A percentile compares a stretch with the other conserved stretches of the same genome.
Conservation (phyloP, 2,797 vertebrate species). For the Liasis olivaceus region DNA sequence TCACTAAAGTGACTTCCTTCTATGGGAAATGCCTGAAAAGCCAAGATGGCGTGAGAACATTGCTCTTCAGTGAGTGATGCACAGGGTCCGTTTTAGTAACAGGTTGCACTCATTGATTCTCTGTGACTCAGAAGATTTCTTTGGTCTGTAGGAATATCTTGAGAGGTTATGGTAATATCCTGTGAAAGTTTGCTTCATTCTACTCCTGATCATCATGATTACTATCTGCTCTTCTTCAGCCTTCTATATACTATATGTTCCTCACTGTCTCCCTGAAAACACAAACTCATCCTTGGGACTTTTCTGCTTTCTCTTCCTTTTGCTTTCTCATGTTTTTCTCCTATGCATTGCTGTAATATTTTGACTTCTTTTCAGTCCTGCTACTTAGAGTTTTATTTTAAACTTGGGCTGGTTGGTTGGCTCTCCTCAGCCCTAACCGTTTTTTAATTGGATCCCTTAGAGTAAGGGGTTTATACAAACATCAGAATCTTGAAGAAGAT, state of each 20-base stretch:
- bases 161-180: not conserved
- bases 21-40: not conserved
- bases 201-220: not conserved
- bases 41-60: not conserved
- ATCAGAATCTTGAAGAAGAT: not conserved
- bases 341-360: not conserved
- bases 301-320: not conserved
- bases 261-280: not conserved
- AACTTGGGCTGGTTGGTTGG: not conserved
- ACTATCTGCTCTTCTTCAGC: not conserved
- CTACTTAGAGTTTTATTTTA: not conserved
- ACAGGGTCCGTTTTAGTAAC: not conserved
- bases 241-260: not conserved
- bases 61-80: not conserved
- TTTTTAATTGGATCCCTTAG: not conserved
- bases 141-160: not conserved
- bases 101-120: not conserved
- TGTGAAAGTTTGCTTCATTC: not conserved
- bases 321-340: not conserved
- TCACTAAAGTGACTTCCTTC: not conserved
- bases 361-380: not conserved
- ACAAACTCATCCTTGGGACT: not conserved
- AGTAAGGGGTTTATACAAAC: not conserved
- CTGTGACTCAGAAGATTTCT: not conserved
- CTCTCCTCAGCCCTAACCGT: not conserved